Conservation (phyloP, 2,113 vertebrate genomes). For the Etia nguti region DNA sequence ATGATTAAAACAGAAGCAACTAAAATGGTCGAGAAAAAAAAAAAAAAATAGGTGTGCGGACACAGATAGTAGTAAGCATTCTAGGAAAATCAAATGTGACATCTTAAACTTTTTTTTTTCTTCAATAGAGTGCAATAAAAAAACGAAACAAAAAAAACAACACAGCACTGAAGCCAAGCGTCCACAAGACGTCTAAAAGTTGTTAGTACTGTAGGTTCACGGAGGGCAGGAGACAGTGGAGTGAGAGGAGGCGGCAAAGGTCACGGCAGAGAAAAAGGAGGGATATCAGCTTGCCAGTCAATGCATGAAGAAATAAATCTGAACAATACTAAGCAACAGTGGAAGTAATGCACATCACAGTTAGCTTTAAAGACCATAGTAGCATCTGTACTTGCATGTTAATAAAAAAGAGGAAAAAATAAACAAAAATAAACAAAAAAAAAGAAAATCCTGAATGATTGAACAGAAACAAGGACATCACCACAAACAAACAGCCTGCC, state of each 20-base stretch:
- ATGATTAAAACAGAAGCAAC: constrained; percentile 83
- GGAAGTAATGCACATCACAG: constrained; percentile 81
- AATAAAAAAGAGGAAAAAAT: constrained; percentile 20
- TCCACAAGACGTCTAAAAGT: constrained; percentile 87
- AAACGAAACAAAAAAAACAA: constrained; percentile 75
- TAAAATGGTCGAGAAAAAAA: constrained; percentile 67
- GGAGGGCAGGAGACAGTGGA: constrained; percentile 58
- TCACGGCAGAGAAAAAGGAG: constrained; percentile 76
- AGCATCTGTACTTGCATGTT: constrained; percentile 64
- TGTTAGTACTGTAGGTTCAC: constrained; percentile 92
- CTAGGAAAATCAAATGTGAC: constrained; percentile 78
- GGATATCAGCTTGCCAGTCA: constrained; percentile 77
- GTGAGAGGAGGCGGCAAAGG: constrained; percentile 66
- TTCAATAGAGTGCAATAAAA: constrained; percentile 81
- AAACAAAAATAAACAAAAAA: constrained; percentile 16
- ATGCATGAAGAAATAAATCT: constrained; percentile 71
- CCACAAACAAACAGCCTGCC: constrained; percentile 51
- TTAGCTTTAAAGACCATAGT: constrained; percentile 72
- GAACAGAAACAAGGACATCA: constrained; percentile 56
- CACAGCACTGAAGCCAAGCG: constrained; percentile 93
- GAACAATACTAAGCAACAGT: constrained; percentile 74
- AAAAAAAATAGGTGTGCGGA: constrained; percentile 46
- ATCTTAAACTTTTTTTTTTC: constrained; percentile 56
- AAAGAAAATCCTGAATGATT: constrained; percentile 56
- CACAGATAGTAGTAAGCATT: constrained; percentile 65